A percentile compares a stretch with the other conserved stretches of the same genome.
Evolutionary conservation across 2,888 invertebrate species (phyloP).

Genomic region (Microplitis manilae): DNA sequence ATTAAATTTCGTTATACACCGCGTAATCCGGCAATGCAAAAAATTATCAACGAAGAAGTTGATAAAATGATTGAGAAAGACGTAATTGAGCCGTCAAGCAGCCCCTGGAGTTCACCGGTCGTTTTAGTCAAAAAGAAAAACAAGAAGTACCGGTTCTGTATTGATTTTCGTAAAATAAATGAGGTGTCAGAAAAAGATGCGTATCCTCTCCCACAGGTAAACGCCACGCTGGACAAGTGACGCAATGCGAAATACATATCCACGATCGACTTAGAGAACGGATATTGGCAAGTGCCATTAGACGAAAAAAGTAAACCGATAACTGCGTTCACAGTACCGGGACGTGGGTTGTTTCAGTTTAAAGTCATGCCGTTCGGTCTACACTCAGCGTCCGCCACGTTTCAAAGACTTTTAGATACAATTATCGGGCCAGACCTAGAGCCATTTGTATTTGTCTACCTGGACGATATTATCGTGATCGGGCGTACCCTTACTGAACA

Average conservation of each 20-base stretch:
- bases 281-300: constrained; percentile 54
- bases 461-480: constrained; percentile 5
- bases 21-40: constrained; percentile 32
- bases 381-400: constrained; percentile 43
- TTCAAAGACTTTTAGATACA: constrained; percentile 30
- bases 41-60: constrained; percentile 51
- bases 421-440: constrained; percentile 20
- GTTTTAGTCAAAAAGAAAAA: constrained; percentile 56
- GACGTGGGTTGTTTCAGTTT: constrained; percentile 57
- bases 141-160: constrained; percentile 55
- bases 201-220: constrained; percentile 59
- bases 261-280: constrained; percentile 34
- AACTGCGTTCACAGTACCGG: constrained; percentile 60
- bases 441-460: constrained; percentile 8
- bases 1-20: constrained; percentile 44
- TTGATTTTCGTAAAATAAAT: constrained; percentile 60
- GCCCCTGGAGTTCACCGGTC: constrained; percentile 55
- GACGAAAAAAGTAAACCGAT: constrained; percentile 44
- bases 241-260: constrained; percentile 25
- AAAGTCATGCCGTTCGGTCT: constrained; percentile 57
- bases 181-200: constrained; percentile 57
- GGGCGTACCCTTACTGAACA: constrained; percentile 4
- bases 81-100: too few relatives aligned
- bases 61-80: constrained; percentile 55
- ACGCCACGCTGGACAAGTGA: constrained; percentile 52